A percentile compares a stretch with the other conserved stretches of the same genome.
phyloP scores from a whole-genome alignment of 2,888 invertebrate species.

The Ophraella communa region DNA sequence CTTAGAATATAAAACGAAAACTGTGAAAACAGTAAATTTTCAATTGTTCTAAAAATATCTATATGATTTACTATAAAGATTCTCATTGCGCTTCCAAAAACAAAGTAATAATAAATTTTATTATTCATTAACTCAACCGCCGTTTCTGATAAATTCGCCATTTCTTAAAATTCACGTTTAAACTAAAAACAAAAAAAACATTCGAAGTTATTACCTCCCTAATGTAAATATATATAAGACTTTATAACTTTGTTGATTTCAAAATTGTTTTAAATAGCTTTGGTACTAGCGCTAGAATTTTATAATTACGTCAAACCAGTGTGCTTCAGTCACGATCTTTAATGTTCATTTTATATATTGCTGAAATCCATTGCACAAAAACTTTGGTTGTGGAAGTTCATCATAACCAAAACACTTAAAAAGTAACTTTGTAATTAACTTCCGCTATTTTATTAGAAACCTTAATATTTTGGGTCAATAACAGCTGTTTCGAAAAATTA shows the following conservation, averaged over 20 bases:
- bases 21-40: background rate
- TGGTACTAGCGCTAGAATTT: background rate
- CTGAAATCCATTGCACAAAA: no score
- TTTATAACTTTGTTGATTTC: slow-evolving; percentile 8
- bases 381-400: no score
- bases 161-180: background rate
- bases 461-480: no score
- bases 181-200: background rate
- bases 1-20: no score
- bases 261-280: background rate
- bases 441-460: no score
- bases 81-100: background rate
- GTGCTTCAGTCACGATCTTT: no score
- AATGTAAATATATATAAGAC: slow-evolving; percentile 3
- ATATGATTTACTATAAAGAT: background rate
- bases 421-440: no score
- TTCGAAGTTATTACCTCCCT: background rate
- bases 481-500: no score
- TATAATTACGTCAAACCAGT: no score
- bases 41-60: background rate
- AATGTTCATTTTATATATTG: no score
- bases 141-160: background rate
- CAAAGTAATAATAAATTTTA: slow-evolving; percentile 7
- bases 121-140: background rate
- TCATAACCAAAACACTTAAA: no score